Percentiles rank a stretch among this genome's conserved stretches.
These are phyloP conservation scores for Synanthedon vespiformis DNA, from an alignment of 2,888 invertebrate species.

Conservation along the genomic window DNA sequence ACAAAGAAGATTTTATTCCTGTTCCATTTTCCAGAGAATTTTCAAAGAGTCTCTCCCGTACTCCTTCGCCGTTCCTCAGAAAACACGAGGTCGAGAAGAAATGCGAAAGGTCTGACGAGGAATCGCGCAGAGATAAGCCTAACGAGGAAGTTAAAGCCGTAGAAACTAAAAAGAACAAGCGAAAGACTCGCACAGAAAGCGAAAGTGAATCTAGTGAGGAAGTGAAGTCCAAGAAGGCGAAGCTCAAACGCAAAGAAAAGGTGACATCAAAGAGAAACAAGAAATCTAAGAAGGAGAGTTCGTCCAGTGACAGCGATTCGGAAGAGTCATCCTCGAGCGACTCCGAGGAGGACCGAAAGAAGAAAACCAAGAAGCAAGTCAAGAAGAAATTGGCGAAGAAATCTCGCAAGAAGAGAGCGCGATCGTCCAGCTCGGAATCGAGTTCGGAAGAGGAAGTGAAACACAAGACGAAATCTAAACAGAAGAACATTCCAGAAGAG, in stretches of 20 bases:
- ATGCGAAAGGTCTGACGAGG: conserved; percentile 52
- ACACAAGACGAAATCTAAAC: conserved; percentile 56
- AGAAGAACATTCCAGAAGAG: conserved; percentile 62
- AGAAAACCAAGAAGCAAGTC: conserved; percentile 58
- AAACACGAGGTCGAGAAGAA: conserved; percentile 72
- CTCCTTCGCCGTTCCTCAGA: conserved; percentile 87
- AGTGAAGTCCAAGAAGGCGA: conserved; percentile 57
- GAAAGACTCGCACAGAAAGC: conserved; percentile 61
- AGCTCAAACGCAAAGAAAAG: conserved; percentile 65
- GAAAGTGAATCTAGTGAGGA: conserved; percentile 62
- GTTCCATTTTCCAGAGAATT: conserved; percentile 64
- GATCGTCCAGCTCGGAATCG: conserved; percentile 63
- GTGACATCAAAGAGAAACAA: conserved; percentile 69
- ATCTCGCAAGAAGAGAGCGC: conserved; percentile 53
- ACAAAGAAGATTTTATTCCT: conserved; percentile 47
- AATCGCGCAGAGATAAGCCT: conserved; percentile 48
- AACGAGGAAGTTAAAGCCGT: conserved; percentile 36
- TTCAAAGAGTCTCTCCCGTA: conserved; percentile 84
- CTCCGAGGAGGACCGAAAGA: conserved; percentile 62
- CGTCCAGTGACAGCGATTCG: conserved; percentile 63
- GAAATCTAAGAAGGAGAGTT: conserved; percentile 57
- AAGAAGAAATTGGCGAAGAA: conserved; percentile 62
- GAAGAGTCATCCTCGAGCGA: conserved; percentile 65
- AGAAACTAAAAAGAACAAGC: conserved; percentile 59
- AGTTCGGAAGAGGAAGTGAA: conserved; percentile 66